phyloP scores from a whole-genome alignment of 2,113 vertebrate genomes.

The Alligator mississippiensis region DNA sequence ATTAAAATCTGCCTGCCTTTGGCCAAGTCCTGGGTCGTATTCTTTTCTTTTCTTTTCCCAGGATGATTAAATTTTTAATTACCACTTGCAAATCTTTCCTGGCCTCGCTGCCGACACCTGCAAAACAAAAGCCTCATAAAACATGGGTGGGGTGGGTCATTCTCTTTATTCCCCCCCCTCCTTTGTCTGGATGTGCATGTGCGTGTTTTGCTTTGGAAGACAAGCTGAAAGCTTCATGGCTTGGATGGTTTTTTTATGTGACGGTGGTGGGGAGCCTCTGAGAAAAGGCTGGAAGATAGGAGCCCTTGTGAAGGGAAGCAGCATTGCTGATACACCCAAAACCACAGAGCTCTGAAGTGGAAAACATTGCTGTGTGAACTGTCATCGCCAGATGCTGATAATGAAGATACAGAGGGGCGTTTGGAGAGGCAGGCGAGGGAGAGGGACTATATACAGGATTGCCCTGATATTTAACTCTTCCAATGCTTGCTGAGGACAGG shows the following conservation, averaged over 20 bases:
- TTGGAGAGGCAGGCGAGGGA: background rate
- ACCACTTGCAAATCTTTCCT: too few species aligned
- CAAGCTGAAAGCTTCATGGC: background rate
- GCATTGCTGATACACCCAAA: constrained; percentile 1
- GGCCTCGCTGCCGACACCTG: background rate
- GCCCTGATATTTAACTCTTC: constrained; percentile 24
- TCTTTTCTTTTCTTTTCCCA: background rate
- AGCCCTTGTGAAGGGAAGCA: constrained; percentile 54
- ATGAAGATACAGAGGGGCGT: background rate
- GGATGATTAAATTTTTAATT: background rate
- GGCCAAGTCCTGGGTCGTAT: background rate
- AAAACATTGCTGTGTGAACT: constrained; percentile 47
- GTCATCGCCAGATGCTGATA: constrained; percentile 49
- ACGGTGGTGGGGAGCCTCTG: background rate
- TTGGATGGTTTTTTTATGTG: background rate
- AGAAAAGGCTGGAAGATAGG: constrained; percentile 3
- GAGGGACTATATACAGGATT: fast-evolving
- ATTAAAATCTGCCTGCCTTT: background rate
- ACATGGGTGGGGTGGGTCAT: background rate
- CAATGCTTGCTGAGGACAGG: background rate
- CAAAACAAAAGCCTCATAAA: background rate
- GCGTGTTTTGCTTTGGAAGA: background rate
- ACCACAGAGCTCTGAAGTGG: background rate
- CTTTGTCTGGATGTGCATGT: fast-evolving
- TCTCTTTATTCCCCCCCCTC: too few species aligned